Evolutionary conservation across 64 coral and sea anemone species (phyloP), one percentile per base, ranked within the genome.

Genomic region (Dendrophyllia cribrosa): DNA sequence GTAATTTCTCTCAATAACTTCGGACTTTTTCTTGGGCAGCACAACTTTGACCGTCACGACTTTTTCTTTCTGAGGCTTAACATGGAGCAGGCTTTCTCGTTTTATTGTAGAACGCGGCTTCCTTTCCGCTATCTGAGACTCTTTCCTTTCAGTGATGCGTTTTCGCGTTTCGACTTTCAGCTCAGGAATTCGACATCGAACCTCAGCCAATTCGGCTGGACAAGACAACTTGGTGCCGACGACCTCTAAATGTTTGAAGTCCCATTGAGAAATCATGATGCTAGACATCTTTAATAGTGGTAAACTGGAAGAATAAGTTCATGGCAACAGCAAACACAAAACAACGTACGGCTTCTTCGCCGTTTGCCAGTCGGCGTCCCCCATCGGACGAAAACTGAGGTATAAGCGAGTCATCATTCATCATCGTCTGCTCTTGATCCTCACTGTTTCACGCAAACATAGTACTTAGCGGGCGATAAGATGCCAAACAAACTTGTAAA

Each of bases 171-270:
- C 90, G 25, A 92, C 44, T 61, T 85, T 73, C 6, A 92, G 80
- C 58, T 74, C 66, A n/a, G 90, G 90, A 75, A 92, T 92, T 76
- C 90, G 65, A 16, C n/a, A 34, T 21, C 90, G 69, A 73, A 86
- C 76, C 24, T 75, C 79, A 20, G 52, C 46, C 21, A 83, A 83
- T n/a, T 76, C 81, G 16, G 23, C 12, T 6, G 68, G 90, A 34
- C 17, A 34, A 4, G 47, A 70, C 45, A 52, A 58, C 52, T 44
- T 59, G 15, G 59, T 69, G 55, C 90, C 90, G 4, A 82, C 81
- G 3, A 92, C 70, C 59, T 92, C 90, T 49, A 92, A 85, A 51
- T 85, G 70, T 85, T 74, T 62, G 59, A 92, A 92, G 46, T 92
- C 58, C 90, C 90, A 92, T 19, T 21, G 90, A 85, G 59, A 67